These are phyloP conservation scores for Melieria crassipennis DNA, from an alignment of 2,888 invertebrate genomes.

Conservation along the genomic window DNA sequence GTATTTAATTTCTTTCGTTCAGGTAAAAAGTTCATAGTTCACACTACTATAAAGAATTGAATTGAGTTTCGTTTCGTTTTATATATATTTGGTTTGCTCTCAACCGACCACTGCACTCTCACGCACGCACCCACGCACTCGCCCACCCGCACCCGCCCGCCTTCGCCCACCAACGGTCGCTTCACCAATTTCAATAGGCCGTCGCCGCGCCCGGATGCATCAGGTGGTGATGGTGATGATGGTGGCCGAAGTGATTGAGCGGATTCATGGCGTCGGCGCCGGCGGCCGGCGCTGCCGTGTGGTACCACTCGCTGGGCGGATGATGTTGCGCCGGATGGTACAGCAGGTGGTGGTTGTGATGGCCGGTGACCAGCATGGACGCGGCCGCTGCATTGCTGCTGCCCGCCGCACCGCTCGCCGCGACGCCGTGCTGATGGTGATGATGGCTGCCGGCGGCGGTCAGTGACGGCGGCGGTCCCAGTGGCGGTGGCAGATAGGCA, in stretches of 20 bases:
- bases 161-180: constrained; percentile 34
- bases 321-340: constrained; percentile 65
- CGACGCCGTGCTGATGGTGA: constrained; percentile 49
- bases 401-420: constrained; percentile 48
- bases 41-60: too few species aligned
- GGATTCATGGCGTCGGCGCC: constrained; percentile 65
- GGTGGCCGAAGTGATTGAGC: constrained; percentile 68
- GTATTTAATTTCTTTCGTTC: too few species aligned
- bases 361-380: constrained; percentile 58
- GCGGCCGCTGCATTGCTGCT: constrained; percentile 54
- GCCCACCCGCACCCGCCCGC: constrained; percentile 28
- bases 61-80: too few species aligned
- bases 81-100: too few species aligned
- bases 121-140: too few species aligned
- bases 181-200: constrained; percentile 73
- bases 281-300: constrained; percentile 61
- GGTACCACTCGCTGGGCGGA: constrained; percentile 66
- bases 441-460: constrained; percentile 44
- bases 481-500: constrained; percentile 62
- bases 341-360: constrained; percentile 64
- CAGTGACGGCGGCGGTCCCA: constrained; percentile 61
- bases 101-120: too few species aligned
- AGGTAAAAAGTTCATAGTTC: too few species aligned
- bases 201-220: constrained; percentile 79
- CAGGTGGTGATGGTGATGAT: constrained; percentile 73